Evolutionary conservation across 2,113 vertebrate genomes (phyloP).

Genomic region (Camelus dromedarius): DNA sequence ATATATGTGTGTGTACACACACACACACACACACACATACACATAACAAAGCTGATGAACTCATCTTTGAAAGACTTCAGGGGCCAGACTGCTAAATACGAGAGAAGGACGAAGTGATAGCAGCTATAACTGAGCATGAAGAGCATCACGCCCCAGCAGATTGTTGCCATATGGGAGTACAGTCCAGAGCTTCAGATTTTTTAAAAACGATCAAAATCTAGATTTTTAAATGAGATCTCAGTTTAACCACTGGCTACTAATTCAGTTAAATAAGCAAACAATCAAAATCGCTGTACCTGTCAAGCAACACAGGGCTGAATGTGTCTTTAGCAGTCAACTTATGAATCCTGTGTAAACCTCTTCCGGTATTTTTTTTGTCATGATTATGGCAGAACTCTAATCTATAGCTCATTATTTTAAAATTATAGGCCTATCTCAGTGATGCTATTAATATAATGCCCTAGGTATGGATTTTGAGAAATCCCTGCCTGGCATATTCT

Average conservation of each 20-base stretch:
- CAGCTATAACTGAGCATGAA: not conserved
- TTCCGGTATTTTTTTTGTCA: not conserved
- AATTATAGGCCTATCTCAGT: not conserved
- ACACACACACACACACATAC: fast-evolving
- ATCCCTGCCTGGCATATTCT: not conserved
- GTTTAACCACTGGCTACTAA: not conserved
- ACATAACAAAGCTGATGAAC: not conserved
- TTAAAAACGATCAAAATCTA: not conserved
- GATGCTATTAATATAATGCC: not conserved
- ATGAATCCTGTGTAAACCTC: not conserved
- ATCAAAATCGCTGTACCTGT: not conserved
- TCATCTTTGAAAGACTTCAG: not conserved
- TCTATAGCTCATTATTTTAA: not conserved
- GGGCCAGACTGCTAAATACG: not conserved
- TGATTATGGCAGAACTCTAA: not conserved
- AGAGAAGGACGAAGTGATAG: not conserved
- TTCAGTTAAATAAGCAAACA: not conserved
- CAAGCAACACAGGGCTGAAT: not conserved
- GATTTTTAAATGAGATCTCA: not conserved
- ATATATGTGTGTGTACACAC: fast-evolving
- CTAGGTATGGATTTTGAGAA: not conserved
- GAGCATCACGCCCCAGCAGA: not conserved
- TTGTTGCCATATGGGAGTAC: not conserved
- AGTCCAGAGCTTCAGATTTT: not conserved
- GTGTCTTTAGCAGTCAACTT: not conserved